Conservation (phyloP, 2,888 invertebrate species). For the Macaria notata region DNA sequence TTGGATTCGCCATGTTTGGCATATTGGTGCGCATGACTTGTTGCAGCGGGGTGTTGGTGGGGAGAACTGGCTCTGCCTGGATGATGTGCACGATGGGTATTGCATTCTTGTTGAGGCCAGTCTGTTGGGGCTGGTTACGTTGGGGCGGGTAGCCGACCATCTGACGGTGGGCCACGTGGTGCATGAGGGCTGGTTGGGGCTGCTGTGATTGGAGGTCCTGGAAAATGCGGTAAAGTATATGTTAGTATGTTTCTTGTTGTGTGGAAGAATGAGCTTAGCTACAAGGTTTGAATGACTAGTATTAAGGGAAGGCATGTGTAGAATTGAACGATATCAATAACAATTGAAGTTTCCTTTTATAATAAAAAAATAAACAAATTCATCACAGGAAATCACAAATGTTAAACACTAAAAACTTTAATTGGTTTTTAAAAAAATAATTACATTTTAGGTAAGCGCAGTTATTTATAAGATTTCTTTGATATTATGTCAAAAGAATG, state of each 20-base stretch:
- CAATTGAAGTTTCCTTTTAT: too few relatives aligned
- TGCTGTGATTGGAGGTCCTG: slow-evolving; percentile 56
- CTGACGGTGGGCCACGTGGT: slow-evolving; percentile 47
- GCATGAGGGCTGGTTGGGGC: slow-evolving; percentile 40
- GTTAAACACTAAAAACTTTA: too few relatives aligned
- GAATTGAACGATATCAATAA: too few relatives aligned
- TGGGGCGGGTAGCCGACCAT: slow-evolving; percentile 47
- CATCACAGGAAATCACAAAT: too few relatives aligned
- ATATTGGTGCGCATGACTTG: slow-evolving; percentile 48
- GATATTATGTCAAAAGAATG: too few relatives aligned
- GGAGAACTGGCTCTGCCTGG: slow-evolving; percentile 44
- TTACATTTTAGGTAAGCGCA: too few relatives aligned
- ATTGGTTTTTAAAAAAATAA: too few relatives aligned
- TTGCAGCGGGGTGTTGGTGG: slow-evolving; percentile 32
- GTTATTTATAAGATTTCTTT: not conserved
- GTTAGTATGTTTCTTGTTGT: slow-evolving; percentile 28
- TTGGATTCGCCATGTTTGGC: slow-evolving; percentile 38
- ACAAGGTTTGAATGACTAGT: too few relatives aligned
- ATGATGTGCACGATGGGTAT: slow-evolving; percentile 62
- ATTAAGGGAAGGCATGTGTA: too few relatives aligned
- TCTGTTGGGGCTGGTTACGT: slow-evolving; percentile 40
- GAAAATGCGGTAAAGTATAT: slow-evolving; percentile 42
- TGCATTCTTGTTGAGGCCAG: slow-evolving; percentile 43
- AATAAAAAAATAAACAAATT: too few relatives aligned
- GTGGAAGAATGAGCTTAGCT: too few relatives aligned